Evolutionary conservation across 2,113 vertebrate species (phyloP).

Genomic region (Alexandromys fortis): DNA sequence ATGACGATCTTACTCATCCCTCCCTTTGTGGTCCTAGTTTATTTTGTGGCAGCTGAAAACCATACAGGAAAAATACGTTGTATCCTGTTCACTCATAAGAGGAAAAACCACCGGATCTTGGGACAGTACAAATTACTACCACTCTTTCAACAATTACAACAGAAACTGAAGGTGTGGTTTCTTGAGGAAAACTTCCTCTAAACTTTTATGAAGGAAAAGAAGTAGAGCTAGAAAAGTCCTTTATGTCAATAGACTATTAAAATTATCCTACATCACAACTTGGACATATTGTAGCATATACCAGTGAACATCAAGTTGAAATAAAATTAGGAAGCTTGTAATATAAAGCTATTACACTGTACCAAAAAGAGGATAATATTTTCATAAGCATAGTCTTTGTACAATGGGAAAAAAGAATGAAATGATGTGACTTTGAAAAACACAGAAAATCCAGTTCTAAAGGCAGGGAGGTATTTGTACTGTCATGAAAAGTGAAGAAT

Average conservation of each 20-base stretch:
- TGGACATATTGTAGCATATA: neutral
- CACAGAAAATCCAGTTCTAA: neutral
- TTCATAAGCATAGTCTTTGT: neutral
- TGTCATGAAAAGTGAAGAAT: no score
- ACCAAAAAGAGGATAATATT: neutral
- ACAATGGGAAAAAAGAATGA: neutral
- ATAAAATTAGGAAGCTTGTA: neutral
- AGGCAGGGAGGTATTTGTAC: no score
- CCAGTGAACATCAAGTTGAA: no score
- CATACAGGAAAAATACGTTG: neutral
- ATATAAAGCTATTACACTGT: neutral
- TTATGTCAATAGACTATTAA: neutral
- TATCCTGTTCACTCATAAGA: neutral
- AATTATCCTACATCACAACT: slow-evolving; percentile 9
- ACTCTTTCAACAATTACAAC: neutral
- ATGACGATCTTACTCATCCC: neutral
- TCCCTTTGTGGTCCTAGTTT: neutral
- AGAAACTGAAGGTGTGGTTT: neutral
- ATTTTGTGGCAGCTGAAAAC: slow-evolving; percentile 8
- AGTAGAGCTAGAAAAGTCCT: neutral
- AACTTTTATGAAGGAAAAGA: neutral
- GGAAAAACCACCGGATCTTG: neutral
- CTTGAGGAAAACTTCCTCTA: neutral
- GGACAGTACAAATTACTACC: neutral
- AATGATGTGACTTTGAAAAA: neutral